These are phyloP conservation scores for Pelagia noctiluca DNA, from an alignment of 30 jellyfish, hydroid and myxozoan genomes.

Conservation along the genomic window DNA sequence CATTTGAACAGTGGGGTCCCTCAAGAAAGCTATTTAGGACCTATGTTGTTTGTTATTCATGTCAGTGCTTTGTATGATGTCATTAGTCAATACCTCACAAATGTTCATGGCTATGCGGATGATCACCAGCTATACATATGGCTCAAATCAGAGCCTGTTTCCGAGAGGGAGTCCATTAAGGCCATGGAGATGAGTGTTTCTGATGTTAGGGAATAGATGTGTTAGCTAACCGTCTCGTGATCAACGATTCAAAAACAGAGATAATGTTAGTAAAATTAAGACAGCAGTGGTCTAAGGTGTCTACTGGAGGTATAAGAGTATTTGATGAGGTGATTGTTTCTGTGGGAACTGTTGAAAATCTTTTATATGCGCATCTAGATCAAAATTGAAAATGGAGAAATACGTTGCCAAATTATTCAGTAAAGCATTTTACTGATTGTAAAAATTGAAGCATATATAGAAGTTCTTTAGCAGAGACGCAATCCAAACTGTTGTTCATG, in stretches of 20 bases:
- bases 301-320: not conserved
- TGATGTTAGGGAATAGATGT: constrained; percentile 36
- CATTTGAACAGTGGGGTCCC: constrained; percentile 39
- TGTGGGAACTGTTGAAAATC: constrained; percentile 4
- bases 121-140: constrained; percentile 49
- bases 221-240: constrained; percentile 33
- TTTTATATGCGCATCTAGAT: not conserved
- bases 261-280: constrained; percentile 35
- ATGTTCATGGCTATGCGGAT: constrained; percentile 63
- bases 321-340: constrained; percentile 13
- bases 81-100: constrained; percentile 48
- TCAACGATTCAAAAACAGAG: constrained; percentile 20
- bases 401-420: constrained; percentile 26
- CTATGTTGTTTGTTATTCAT: constrained; percentile 22
- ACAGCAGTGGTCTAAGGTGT: constrained; percentile 21
- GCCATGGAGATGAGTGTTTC: constrained; percentile 43
- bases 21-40: constrained; percentile 57
- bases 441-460: constrained; percentile 10
- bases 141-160: constrained; percentile 54
- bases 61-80: constrained; percentile 25
- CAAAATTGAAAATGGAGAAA: constrained; percentile 9
- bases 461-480: constrained; percentile 49
- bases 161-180: constrained; percentile 45
- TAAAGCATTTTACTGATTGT: constrained; percentile 23
- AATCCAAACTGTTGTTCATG: constrained; percentile 43